A percentile compares a stretch with the other conserved stretches of the same genome.
Conservation (phyloP, 2,797 vertebrate species). For the Halcyon leucocephala region DNA sequence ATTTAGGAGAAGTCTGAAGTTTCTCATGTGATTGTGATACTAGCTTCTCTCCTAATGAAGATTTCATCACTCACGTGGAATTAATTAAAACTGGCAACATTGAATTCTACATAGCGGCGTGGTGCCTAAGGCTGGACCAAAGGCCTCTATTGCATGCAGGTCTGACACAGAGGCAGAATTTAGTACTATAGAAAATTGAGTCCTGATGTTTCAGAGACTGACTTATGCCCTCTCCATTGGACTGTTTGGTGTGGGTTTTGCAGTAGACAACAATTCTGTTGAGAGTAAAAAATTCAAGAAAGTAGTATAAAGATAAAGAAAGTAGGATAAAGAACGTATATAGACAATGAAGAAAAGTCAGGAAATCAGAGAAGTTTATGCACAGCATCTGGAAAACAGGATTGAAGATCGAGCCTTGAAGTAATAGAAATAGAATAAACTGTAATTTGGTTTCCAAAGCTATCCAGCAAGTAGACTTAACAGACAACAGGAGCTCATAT, state of each 20-base stretch:
- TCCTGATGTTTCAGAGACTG: neutral
- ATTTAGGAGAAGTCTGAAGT: neutral
- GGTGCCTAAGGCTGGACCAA: neutral
- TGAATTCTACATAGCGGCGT: neutral
- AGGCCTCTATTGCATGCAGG: neutral
- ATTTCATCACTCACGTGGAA: neutral
- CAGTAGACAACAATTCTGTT: neutral
- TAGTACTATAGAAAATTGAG: neutral
- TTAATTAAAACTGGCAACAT: neutral
- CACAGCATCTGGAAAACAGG: neutral
- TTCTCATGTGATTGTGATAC: neutral
- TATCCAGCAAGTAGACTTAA: neutral
- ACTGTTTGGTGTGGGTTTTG: neutral
- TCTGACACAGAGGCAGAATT: neutral
- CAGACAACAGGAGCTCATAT: neutral
- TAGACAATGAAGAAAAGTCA: neutral
- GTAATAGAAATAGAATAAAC: neutral
- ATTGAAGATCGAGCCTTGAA: neutral
- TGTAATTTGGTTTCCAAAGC: conserved; percentile 9
- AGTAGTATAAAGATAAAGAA: neutral
- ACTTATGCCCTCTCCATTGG: neutral
- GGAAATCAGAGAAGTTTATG: neutral
- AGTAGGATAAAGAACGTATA: rapidly evolving
- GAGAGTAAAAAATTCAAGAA: neutral
- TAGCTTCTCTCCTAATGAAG: neutral